These are phyloP conservation scores for Aptenodytes forsteri DNA, from an alignment of 2,113 vertebrate species.

Conservation along the genomic window DNA sequence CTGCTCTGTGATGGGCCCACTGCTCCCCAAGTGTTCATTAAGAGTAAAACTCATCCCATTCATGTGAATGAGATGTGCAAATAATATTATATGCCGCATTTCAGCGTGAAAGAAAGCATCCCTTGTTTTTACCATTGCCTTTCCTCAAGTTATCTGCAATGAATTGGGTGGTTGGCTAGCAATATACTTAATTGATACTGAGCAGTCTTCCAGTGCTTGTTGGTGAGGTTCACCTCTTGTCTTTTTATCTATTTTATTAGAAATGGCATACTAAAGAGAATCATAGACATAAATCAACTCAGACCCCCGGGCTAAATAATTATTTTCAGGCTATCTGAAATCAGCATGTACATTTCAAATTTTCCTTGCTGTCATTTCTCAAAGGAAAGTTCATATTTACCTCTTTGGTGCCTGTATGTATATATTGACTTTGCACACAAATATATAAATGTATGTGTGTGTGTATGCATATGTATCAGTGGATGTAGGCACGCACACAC, in stretches of 20 bases:
- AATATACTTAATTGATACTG: not conserved
- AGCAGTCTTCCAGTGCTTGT: not conserved
- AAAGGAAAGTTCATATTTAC: not conserved
- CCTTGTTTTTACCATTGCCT: not conserved
- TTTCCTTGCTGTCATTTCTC: not conserved
- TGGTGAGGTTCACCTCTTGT: not conserved
- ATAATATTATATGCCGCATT: not conserved
- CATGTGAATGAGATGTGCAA: not conserved
- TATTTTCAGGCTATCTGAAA: not conserved
- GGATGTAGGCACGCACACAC: not conserved
- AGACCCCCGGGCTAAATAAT: not conserved
- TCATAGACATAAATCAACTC: not conserved
- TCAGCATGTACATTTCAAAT: not conserved
- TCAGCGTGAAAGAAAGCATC: not conserved
- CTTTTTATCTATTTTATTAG: not conserved
- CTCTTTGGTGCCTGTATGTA: not conserved
- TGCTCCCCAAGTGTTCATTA: not conserved
- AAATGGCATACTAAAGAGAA: not conserved
- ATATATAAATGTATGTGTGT: not conserved
- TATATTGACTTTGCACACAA: not conserved
- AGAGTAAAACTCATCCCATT: not conserved
- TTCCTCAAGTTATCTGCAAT: not conserved
- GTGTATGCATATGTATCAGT: not conserved
- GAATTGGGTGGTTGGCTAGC: not conserved
- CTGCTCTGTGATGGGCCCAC: not conserved